These are phyloP conservation scores for Oceanites oceanicus DNA, from an alignment of 2,113 vertebrate species.

Conservation along the genomic window DNA sequence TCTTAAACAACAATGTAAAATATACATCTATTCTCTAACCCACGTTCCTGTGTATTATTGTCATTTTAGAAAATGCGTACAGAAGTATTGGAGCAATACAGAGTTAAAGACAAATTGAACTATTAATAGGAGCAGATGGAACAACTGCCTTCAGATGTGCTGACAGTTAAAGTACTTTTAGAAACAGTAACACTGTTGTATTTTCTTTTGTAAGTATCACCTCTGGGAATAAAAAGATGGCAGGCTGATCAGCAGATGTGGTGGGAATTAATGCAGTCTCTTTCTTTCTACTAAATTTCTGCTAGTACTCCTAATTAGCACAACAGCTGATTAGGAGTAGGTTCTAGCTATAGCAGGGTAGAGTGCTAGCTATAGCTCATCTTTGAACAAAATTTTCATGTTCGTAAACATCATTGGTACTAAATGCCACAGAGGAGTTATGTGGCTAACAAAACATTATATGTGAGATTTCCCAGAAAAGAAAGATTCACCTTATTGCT, in stretches of 20 bases:
- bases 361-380: neutral
- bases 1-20: neutral
- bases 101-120: constrained; percentile 50
- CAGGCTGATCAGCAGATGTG: neutral
- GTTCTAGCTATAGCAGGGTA: neutral
- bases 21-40: neutral
- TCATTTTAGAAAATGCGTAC: neutral
- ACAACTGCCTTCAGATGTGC: neutral
- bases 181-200: neutral
- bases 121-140: constrained; percentile 29
- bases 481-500: neutral
- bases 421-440: neutral
- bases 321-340: neutral
- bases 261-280: neutral
- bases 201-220: constrained; percentile 27
- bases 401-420: neutral
- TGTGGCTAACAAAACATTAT: neutral
- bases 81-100: neutral
- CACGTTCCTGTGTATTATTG: neutral
- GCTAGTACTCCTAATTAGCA: neutral
- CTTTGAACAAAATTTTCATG: neutral
- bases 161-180: constrained; percentile 13
- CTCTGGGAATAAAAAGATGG: constrained; percentile 9
- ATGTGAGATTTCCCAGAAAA: neutral
- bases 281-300: neutral